These are phyloP conservation scores for Bombus affinis DNA, from an alignment of 1,140 invertebrate species.

Conservation along the genomic window DNA sequence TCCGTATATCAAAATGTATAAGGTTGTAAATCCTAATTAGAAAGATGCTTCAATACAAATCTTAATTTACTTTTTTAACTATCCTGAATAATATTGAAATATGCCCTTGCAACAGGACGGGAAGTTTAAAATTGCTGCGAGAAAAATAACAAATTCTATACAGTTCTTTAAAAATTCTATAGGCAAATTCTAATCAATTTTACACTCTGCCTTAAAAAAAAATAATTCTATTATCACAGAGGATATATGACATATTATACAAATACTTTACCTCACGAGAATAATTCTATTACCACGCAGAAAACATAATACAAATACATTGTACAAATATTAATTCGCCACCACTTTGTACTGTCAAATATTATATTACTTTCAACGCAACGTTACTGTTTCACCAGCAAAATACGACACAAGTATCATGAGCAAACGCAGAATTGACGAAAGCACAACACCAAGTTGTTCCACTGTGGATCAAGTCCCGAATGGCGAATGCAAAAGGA, in stretches of 20 bases:
- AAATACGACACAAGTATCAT: no score
- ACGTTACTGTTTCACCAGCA: not conserved
- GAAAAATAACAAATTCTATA: not conserved
- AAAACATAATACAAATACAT: not conserved
- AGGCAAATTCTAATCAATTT: not conserved
- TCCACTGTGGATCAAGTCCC: not conserved
- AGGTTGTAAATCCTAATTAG: no score
- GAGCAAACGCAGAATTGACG: not conserved
- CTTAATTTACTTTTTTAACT: no score
- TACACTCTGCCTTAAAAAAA: not conserved
- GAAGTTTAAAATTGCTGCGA: no score
- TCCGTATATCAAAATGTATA: no score
- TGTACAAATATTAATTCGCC: not conserved
- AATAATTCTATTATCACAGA: not conserved
- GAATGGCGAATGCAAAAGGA: constrained; percentile 27
- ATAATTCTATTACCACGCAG: not conserved
- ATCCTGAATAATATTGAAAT: no score
- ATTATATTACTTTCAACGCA: not conserved
- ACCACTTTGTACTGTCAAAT: no score
- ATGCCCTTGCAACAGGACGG: no score
- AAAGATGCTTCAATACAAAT: no score
- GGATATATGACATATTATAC: not conserved
- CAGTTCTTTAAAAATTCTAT: not conserved
- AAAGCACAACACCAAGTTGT: not conserved
- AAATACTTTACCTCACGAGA: no score